Percentiles rank a stretch among this genome's conserved stretches.
Evolutionary conservation across 1,140 invertebrate species (phyloP).

Genomic region (Papilio helenus): DNA sequence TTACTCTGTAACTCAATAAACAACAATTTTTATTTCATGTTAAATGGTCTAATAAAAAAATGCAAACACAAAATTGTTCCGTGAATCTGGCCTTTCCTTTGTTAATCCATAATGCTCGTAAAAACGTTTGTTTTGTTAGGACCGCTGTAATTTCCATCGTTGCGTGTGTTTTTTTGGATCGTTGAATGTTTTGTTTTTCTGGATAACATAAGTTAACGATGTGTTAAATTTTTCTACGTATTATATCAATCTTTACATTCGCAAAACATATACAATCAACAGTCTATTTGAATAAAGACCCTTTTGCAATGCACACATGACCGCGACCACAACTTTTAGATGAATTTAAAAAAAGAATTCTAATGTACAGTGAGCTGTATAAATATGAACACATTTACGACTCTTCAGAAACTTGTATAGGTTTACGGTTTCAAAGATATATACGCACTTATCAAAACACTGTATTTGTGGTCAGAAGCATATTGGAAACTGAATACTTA

Average conservation of each 20-base stretch:
- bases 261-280: no score
- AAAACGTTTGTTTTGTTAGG: constrained; percentile 22
- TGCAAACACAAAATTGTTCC: not conserved
- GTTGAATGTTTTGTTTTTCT: constrained; percentile 4
- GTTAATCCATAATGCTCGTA: constrained; percentile 24
- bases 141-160: constrained; percentile 4
- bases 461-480: no score
- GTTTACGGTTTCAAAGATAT: no score
- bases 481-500: no score
- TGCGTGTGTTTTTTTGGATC: not conserved
- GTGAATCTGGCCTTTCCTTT: constrained; percentile 15
- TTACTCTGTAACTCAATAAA: not conserved
- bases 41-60: constrained; percentile 16
- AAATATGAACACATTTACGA: no score
- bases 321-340: no score
- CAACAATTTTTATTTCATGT: constrained; percentile 8
- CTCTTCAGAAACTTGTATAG: no score
- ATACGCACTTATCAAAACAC: no score
- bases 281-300: no score
- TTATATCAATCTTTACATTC: not conserved
- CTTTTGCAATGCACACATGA: no score
- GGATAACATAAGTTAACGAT: not conserved
- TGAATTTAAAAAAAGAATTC: no score
- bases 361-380: no score
- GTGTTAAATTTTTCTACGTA: constrained; percentile 1